phyloP scores from a whole-genome alignment of 37 sponge, comb jelly and placozoan genomes.

The Geodia barretti region DNA sequence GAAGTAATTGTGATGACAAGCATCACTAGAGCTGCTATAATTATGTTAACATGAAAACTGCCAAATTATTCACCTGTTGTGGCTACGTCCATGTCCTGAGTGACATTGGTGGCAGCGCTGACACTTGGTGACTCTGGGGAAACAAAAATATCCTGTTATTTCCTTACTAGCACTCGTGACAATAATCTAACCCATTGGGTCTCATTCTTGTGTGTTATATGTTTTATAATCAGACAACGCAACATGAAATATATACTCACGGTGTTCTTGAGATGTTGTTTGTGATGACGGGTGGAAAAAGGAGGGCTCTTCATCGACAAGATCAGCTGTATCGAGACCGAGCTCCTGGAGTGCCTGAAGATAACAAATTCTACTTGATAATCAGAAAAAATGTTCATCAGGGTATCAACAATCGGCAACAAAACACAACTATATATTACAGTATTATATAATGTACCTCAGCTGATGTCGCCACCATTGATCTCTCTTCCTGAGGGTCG shows the following conservation, averaged over 20 bases:
- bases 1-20: background rate
- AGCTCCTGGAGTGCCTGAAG: conserved; percentile 42
- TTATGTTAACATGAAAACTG: no score
- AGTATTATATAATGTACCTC: no score
- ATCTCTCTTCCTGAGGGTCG: conserved; percentile 40
- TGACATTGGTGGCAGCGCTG: background rate
- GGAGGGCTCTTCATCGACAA: conserved; percentile 24
- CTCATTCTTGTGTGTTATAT: no score
- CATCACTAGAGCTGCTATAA: background rate
- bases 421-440: background rate
- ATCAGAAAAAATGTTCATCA: background rate
- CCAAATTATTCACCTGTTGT: background rate
- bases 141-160: background rate
- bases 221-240: no score
- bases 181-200: no score
- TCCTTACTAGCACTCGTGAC: background rate
- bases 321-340: conserved; percentile 35
- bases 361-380: conserved; percentile 1
- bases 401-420: background rate
- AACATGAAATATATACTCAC: background rate
- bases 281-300: background rate
- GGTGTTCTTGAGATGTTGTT: background rate
- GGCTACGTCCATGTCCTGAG: background rate
- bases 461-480: conserved; percentile 47
- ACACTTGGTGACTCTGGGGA: conserved; percentile 2